phyloP scores from a whole-genome alignment of 2,888 invertebrate genomes.

The Steinernema hermaphroditum region DNA sequence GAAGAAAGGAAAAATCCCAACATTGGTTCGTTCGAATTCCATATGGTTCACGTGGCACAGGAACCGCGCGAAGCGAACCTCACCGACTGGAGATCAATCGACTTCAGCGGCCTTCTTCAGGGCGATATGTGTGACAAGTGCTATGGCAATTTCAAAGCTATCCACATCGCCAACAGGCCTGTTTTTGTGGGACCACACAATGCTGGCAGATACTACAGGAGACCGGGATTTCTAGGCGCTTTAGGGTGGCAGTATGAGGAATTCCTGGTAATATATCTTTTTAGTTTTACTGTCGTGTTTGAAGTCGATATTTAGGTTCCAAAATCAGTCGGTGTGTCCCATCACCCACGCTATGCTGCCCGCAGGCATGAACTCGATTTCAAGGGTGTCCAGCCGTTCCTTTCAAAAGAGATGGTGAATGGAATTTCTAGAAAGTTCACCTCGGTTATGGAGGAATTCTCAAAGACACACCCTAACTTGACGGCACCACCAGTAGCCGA shows the following conservation, averaged over 20 bases:
- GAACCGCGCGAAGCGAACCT: neutral
- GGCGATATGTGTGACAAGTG: neutral
- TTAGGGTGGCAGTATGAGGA: neutral
- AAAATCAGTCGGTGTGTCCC: neutral
- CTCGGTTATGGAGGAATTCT: neutral
- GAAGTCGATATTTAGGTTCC: neutral
- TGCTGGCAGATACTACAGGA: neutral
- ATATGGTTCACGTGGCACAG: neutral
- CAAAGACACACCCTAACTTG: neutral
- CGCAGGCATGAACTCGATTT: neutral
- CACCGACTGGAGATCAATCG: neutral
- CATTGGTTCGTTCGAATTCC: neutral
- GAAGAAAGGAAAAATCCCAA: neutral
- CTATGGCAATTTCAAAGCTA: neutral
- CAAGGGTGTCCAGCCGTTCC: no score
- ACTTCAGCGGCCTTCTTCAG: neutral
- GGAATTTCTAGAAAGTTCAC: neutral
- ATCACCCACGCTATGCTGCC: neutral
- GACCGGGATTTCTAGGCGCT: neutral
- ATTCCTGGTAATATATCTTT: neutral
- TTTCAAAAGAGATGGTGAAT: no score
- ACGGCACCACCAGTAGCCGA: neutral
- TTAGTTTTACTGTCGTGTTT: neutral
- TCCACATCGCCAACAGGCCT: neutral
- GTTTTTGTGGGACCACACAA: neutral